These are phyloP conservation scores for Syncerus caffer DNA, from an alignment of 2,797 vertebrate genomes.

Conservation along the genomic window DNA sequence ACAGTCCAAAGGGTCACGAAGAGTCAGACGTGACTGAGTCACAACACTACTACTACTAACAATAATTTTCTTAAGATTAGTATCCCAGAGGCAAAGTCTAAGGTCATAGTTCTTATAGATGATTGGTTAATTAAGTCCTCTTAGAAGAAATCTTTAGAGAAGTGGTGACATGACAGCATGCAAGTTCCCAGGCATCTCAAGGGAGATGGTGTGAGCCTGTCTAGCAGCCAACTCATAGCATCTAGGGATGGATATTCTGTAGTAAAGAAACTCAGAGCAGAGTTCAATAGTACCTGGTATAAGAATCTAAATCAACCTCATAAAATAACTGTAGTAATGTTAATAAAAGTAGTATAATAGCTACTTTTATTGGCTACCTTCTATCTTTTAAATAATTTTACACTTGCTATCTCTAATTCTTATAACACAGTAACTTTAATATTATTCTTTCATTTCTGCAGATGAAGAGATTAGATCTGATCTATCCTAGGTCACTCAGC, in stretches of 20 bases:
- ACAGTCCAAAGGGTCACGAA: background rate
- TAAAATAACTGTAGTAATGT: background rate
- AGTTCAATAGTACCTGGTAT: background rate
- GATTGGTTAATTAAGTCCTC: background rate
- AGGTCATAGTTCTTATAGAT: background rate
- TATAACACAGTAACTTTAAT: background rate
- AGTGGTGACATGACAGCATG: background rate
- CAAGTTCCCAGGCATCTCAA: background rate
- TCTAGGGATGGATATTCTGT: background rate
- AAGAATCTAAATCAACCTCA: background rate
- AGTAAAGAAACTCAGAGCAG: background rate
- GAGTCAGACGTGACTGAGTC: background rate
- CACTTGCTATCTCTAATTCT: background rate
- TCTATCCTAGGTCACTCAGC: background rate
- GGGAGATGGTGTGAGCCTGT: background rate
- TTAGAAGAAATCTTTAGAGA: background rate
- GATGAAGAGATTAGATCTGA: background rate
- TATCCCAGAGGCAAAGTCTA: background rate
- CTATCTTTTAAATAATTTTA: background rate
- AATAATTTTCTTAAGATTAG: background rate
- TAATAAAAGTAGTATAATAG: background rate
- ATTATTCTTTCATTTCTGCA: background rate
- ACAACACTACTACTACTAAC: background rate
- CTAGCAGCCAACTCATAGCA: background rate
- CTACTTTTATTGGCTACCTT: background rate